Conservation (phyloP, 2,888 invertebrate genomes). For the Drosophila cracens region DNA sequence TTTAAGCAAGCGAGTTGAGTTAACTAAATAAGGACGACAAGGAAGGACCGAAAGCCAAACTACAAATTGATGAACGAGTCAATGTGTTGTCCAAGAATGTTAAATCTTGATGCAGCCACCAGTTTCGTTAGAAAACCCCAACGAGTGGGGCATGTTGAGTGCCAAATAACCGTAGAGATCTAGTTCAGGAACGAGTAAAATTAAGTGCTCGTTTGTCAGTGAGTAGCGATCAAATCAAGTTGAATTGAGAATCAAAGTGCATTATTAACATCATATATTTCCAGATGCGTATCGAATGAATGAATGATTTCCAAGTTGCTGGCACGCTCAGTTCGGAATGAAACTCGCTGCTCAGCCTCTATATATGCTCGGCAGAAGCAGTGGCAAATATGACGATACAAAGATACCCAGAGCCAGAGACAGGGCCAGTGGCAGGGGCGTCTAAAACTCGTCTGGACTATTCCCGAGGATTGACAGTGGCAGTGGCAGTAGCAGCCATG, state of each 20-base stretch:
- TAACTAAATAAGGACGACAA: neutral
- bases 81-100: neutral
- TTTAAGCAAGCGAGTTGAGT: neutral
- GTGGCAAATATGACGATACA: neutral
- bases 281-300: neutral
- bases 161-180: neutral
- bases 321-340: constrained; percentile 33
- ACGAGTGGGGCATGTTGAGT: neutral
- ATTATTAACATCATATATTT: neutral
- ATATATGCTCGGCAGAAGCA: constrained; percentile 38
- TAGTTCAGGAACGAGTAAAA: neutral
- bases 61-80: neutral
- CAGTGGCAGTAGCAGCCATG: constrained; percentile 37
- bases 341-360: constrained; percentile 41
- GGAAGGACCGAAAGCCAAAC: neutral
- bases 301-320: constrained; percentile 46
- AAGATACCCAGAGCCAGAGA: constrained; percentile 10
- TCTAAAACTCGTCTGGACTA: constrained; percentile 42
- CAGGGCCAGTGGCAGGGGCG: constrained; percentile 25
- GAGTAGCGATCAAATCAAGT: neutral
- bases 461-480: constrained; percentile 46
- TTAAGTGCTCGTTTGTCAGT: neutral
- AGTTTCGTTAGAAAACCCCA: neutral
- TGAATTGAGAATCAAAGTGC: neutral
- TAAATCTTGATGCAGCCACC: neutral